Base-by-base conservation (phyloP, 2,797 vertebrate species). In the Odontamblyopus lacepedii region DNA sequence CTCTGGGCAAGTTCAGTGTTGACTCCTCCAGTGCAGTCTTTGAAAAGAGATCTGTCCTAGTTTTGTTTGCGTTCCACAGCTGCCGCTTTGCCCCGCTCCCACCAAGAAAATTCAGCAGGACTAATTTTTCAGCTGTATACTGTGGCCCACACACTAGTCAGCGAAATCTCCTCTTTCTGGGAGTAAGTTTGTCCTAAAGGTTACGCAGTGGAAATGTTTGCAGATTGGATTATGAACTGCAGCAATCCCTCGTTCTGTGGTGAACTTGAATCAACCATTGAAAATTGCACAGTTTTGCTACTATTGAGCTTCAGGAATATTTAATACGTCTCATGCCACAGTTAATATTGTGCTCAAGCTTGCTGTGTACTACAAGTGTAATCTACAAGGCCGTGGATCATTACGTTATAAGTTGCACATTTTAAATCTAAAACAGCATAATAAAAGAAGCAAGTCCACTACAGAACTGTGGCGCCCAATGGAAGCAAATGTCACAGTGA, bases 31-130 rank as follows among this genome's bases (percentile, higher is more conserved):
- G 15, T 48, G 26, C 63, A 44, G n/a, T 56, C 44, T 77, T 74
- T 77, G 62, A 83, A 81, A 78, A 19, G 0, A 60, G 79, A 69
- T 61, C 69, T 84, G 83, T 79, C 85, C 88, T 82, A 82, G 68
- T 89, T 89, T 41, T 65, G 67, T 77, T 77, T 76, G 72, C 15
- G 65, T 76, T 63, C 55, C 63, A 81, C 85, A 83, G 87, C 83
- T 82, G 83, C 82, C 60, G 62, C 0, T 50, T 56, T 9, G 29
- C 66, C 64, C 27, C 32, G 7, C 65, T 88, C 88, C 81, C 82
- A 74, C 73, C 82, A 85, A 84, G 64, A 60, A 73, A 77, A 77
- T 72, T 83, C 70, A 77, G 73, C 82, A 72, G 70, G 48, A 53
- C 73, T 35, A 77, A 87, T 88, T 82, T 87, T 85, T 81, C 72